These are phyloP conservation scores for Trachelus tabidus DNA, from an alignment of 2,888 invertebrate genomes.

Conservation along the genomic window DNA sequence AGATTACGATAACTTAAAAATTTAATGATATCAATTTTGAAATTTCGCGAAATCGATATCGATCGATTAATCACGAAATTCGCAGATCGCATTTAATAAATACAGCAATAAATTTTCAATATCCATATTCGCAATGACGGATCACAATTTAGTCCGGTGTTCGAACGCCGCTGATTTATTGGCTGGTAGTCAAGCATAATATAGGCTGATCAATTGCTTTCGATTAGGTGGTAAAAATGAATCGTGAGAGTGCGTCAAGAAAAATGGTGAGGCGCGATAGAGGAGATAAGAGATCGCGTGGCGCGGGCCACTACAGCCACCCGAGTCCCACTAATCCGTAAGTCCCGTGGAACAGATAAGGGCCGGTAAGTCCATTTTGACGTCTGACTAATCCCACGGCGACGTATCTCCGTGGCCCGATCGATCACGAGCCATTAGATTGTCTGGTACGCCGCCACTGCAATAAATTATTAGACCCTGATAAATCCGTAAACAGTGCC, in stretches of 20 bases:
- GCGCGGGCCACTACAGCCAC: background rate
- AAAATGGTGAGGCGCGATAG: background rate
- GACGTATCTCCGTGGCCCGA: constrained; percentile 36
- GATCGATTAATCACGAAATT: background rate
- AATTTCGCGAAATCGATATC: background rate
- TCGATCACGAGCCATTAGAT: constrained; percentile 44
- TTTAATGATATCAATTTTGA: background rate
- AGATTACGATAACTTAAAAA: background rate
- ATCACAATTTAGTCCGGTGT: background rate
- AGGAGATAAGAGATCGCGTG: background rate
- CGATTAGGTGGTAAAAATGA: background rate
- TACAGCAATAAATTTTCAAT: background rate
- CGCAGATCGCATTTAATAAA: background rate
- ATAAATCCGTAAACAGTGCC: constrained; percentile 44
- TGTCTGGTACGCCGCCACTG: constrained; percentile 32
- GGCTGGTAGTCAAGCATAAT: background rate
- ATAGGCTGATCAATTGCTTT: background rate
- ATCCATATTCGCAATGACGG: background rate
- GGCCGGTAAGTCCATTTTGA: constrained; percentile 37
- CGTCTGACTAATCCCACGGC: constrained; percentile 36
- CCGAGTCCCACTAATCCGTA: background rate
- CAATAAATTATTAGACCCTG: constrained; percentile 45
- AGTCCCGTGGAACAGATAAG: constrained; percentile 28
- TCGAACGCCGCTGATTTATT: background rate
- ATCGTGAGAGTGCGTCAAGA: constrained; percentile 2